Conservation (phyloP, 1,140 invertebrate species). For the Lamellibrachia luymesi region DNA sequence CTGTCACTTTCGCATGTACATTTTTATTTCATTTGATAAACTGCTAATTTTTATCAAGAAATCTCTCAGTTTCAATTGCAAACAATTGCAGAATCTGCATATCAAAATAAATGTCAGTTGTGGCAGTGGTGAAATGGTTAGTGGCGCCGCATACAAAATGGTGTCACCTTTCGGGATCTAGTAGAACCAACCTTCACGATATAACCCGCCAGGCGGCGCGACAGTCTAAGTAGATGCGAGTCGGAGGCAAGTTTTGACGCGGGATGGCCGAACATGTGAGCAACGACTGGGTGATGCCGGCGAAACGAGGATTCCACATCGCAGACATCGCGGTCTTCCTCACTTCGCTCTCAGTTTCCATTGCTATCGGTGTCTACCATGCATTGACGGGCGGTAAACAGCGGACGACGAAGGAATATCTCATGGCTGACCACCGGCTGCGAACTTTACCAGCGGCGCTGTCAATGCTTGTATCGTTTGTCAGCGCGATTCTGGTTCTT, state of each 20-base stretch:
- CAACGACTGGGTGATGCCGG: background rate
- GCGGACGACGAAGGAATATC: conserved; percentile 27
- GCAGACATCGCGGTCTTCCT: conserved; percentile 25
- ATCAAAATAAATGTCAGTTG: too few species aligned
- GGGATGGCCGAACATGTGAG: background rate
- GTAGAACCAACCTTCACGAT: too few species aligned
- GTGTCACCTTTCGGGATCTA: too few species aligned
- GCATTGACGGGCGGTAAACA: conserved; percentile 29
- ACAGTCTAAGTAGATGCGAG: background rate
- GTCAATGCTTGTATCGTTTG: conserved; percentile 30
- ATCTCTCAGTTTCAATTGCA: too few species aligned
- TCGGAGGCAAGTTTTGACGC: background rate
- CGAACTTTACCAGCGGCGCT: conserved; percentile 30
- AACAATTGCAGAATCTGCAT: too few species aligned
- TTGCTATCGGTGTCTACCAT: conserved; percentile 27
- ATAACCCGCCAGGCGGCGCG: too few species aligned
- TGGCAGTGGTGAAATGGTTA: too few species aligned
- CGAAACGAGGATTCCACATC: conserved; percentile 19
- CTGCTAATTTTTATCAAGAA: too few species aligned
- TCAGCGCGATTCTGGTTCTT: conserved; percentile 27
- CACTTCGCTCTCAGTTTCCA: conserved; percentile 15
- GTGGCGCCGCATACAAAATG: too few species aligned
- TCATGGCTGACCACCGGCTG: conserved; percentile 26
- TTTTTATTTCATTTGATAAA: too few species aligned
- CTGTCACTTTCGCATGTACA: too few species aligned